Base-by-base conservation (phyloP, 37 sponge, comb jelly and placozoan genomes). In the Ephydatia muelleri region DNA sequence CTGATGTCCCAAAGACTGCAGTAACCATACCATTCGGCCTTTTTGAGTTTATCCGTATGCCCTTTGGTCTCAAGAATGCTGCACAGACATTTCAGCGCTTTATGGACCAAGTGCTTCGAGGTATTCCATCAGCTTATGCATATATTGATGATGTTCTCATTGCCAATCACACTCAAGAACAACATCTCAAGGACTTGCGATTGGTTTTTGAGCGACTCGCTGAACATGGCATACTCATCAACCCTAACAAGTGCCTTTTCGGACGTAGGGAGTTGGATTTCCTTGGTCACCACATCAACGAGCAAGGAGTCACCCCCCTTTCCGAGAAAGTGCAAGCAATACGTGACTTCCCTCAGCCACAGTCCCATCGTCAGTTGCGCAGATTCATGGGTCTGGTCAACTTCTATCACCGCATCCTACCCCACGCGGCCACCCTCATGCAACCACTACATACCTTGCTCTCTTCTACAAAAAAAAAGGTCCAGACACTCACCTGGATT, bases 51-150 rank as follows among this genome's bases (percentile, higher is more conserved):
- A n/a, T n/a, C n/a, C n/a, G n/a, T n/a, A n/a, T n/a, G n/a, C n/a
- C n/a, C n/a, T n/a, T n/a, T n/a, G n/a, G n/a, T n/a, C n/a, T n/a
- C n/a, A n/a, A n/a, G n/a, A n/a, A n/a, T n/a, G n/a, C n/a, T n/a
- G n/a, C n/a, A n/a, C n/a, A n/a, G n/a, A n/a, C n/a, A n/a, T n/a
- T n/a, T n/a, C n/a, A n/a, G n/a, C n/a, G n/a, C n/a, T n/a, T n/a
- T n/a, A 88, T 88, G 76, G 85, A 89, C 66, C 77, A 89, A 72
- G 85, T 89, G 3, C 82, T 89, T 67, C 85, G 78, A 34, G 90
- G 85, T 33, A 25, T 84, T 31, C 79, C 57, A 11, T 82, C 43
- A 28, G 73, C 66, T 22, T 88, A 68, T 32, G 84, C 78, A 23
- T 83, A 83, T 57, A 80, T 85, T 28, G 82, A 81, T 30, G 82